Base-by-base conservation (phyloP, 2,888 invertebrate genomes). In the Nemoura dubitans region DNA sequence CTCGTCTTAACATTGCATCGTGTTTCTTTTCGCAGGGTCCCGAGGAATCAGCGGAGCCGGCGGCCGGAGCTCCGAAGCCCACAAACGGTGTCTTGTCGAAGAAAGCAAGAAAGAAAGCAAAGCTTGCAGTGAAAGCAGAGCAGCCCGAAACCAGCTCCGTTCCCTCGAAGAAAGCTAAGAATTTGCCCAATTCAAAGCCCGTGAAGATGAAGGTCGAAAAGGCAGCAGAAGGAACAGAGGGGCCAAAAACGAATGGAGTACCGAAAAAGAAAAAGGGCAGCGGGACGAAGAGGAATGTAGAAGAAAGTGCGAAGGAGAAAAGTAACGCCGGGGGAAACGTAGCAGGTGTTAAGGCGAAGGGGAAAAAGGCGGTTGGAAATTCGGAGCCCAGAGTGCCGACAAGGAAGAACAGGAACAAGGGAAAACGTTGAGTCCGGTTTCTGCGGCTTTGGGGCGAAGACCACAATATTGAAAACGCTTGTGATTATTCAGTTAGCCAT, bases 41-140 rank as follows among this genome's bases (percentile, higher is more conserved):
- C 16, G 78, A 78, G 25, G 78, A 78, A 78, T 59, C 59, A 25
- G 2, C 78, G 26, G 28, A 78, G n/a, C 0, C 16, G 26, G 3
- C 16, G 7, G 26, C 78, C 27, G 27, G 3, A 78, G 25, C 26
- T 78, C 16, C 78, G 78, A 6, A 26, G 25, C 26, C 27, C 5
- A 27, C 26, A 3, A 78, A 78, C 78, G 28, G 28, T n/a, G 59
- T 59, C 21, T 21, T 36, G 36, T 36, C 59, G 21, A 78, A 78
- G 28, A 78, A 78, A 28, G 28, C 26, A 7, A 78, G 25, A 10
- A 78, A 78, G 78, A 78, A 78, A 78, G 78, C 78, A 27, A 78
- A 26, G 78, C 78, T 25, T 14, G 78, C 78, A 0, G 26, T 5
- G 6, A 78, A 28, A 10, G 25, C 10, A 27, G 27, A 27, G 76